These are phyloP conservation scores for Dendrolimus houi DNA, from an alignment of 2,888 invertebrate genomes.

Conservation along the genomic window DNA sequence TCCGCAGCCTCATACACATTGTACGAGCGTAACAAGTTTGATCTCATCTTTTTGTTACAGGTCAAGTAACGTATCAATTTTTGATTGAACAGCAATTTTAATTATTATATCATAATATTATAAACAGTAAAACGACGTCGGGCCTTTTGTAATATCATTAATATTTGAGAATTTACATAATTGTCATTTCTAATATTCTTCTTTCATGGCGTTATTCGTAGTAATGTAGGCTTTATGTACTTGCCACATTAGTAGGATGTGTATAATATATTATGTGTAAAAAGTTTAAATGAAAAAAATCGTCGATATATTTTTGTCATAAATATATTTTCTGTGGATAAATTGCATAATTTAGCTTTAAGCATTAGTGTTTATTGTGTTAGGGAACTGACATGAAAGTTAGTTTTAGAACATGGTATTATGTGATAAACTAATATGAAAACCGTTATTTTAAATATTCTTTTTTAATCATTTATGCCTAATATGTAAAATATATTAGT, in stretches of 20 bases:
- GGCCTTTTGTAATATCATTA: too few species aligned
- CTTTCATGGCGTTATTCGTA: conserved; percentile 18
- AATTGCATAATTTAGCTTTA: conserved; percentile 67
- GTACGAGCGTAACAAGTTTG: too few species aligned
- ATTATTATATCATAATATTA: too few species aligned
- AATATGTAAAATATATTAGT: conserved; percentile 8
- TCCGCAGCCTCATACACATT: too few species aligned
- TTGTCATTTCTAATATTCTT: conserved; percentile 14
- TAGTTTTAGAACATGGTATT: conserved; percentile 43
- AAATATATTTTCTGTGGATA: conserved; percentile 50
- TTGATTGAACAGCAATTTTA: too few species aligned
- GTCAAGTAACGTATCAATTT: too few species aligned
- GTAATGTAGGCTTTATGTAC: conserved; percentile 32
- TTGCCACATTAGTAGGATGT: conserved; percentile 45
- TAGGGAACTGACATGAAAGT: conserved; percentile 27
- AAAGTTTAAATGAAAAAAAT: conserved; percentile 23
- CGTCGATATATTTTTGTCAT: conserved; percentile 51
- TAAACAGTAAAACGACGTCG: too few species aligned
- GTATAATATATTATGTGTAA: conserved; percentile 27
- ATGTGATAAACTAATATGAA: conserved; percentile 45
- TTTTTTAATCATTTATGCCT: conserved; percentile 46
- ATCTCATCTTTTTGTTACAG: too few species aligned
- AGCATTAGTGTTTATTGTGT: conserved; percentile 38
- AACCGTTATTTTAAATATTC: conserved; percentile 42
- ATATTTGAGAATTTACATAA: too few species aligned